These are phyloP conservation scores for Natator depressus DNA, from an alignment of 2,113 vertebrate genomes.

Conservation along the genomic window DNA sequence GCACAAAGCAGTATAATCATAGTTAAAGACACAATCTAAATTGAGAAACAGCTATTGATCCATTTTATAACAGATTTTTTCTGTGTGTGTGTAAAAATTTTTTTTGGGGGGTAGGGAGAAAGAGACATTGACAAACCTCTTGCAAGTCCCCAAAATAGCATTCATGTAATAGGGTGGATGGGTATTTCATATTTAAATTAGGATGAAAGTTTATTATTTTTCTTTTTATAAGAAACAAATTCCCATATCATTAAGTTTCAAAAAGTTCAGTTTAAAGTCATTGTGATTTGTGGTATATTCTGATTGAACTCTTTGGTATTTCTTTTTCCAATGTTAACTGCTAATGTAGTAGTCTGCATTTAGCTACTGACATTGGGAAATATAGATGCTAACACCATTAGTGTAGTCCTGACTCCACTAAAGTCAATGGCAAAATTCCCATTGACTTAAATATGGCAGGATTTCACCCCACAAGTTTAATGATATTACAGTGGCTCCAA, in stretches of 20 bases:
- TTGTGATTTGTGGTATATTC: neutral
- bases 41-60: neutral
- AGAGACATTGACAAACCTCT: neutral
- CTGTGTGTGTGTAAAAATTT: neutral
- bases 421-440: neutral
- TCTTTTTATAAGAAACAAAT: neutral
- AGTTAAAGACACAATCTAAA: conserved; percentile 6
- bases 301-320: neutral
- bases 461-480: neutral
- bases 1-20: neutral
- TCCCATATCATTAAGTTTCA: neutral
- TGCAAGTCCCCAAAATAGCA: neutral
- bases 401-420: neutral
- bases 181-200: neutral
- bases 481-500: neutral
- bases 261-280: neutral
- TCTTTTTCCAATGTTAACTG: neutral
- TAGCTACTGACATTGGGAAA: neutral
- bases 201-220: neutral
- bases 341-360: neutral
- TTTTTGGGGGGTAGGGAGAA: neutral
- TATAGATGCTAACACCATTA: neutral
- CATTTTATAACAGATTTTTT: neutral
- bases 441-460: neutral
- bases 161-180: neutral